Percentiles rank a stretch among this genome's conserved stretches.
These are phyloP conservation scores for Syngnathus typhle DNA, from an alignment of 2,113 vertebrate species.

Conservation along the genomic window DNA sequence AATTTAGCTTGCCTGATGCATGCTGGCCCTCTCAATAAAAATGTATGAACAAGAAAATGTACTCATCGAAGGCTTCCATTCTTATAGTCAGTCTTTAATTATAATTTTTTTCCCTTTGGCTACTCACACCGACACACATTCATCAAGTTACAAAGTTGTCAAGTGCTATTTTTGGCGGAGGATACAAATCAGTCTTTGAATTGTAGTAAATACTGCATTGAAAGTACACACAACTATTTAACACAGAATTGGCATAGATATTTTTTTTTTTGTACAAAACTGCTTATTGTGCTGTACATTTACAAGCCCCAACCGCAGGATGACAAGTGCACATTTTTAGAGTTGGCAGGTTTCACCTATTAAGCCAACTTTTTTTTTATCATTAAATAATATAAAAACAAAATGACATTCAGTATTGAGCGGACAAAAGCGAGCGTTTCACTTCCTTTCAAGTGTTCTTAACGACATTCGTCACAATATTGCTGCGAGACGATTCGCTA, in stretches of 20 bases:
- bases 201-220: constrained; percentile 25
- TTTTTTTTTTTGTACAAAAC: constrained; percentile 26
- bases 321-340: constrained; percentile 23
- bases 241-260: constrained; percentile 26
- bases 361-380: background rate
- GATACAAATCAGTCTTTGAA: constrained; percentile 27
- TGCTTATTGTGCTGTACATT: constrained; percentile 28
- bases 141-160: constrained; percentile 41
- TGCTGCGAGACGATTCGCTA: constrained; percentile 24
- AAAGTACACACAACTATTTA: constrained; percentile 28
- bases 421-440: constrained; percentile 14
- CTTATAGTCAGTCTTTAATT: constrained; percentile 26
- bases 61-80: background rate
- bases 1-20: too few relatives aligned
- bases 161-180: constrained; percentile 15
- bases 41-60: background rate
- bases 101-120: constrained; percentile 30
- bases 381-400: constrained; percentile 20
- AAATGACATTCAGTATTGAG: constrained; percentile 25
- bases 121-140: constrained; percentile 49
- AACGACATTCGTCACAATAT: constrained; percentile 23
- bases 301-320: constrained; percentile 24
- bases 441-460: constrained; percentile 19
- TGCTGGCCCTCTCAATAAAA: background rate
- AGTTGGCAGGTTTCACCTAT: constrained; percentile 13